Base-by-base conservation (phyloP, 1,140 invertebrate species). In the Nasonia longicornis region DNA sequence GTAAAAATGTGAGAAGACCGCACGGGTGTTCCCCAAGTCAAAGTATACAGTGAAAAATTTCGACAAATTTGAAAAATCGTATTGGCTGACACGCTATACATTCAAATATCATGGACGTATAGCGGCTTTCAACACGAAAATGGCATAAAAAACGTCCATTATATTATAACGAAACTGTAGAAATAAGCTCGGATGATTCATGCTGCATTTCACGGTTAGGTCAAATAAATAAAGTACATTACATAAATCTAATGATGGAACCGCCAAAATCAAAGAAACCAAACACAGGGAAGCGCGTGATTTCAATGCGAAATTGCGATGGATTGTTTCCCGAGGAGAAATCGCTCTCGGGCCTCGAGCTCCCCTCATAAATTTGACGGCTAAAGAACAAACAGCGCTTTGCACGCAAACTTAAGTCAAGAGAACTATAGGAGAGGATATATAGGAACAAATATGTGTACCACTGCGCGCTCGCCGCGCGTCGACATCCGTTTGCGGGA, bases 271-370 rank as follows among this genome's bases (percentile, higher is more conserved):
- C 69, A 66, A 69, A n/a, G 67, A 72, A 77, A 66, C 64, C 67
- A 72, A 81, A 77, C 22, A 63, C 6, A 71, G 38, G 20, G 26
- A 3, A 4, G 58, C 26, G 73, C 74, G 67, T 81, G 74, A 72
- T 81, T 77, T 73, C 69, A 77, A 81, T 81, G 58, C 69, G 52
- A 66, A 72, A 81, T 77, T n/a, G 11, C 72, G 42, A 71, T 77
- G 63, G 26, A 81, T 71, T 66, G 42, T 81, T 81, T 73, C 22
- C 31, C 73, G 16, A 38, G 22, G 70, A 31, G 42, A 42, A 71
- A 71, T 76, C 26, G 22, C 35, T 74, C 35, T 45, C 75, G 6
- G n/a, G 63, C 66, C 42, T 76, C 42, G 16, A 42, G 66, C 66
- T 77, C 72, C 74, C 31, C 69, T 72, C 70, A 63, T 71, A 77